Conservation (phyloP, 1,140 invertebrate species). For the Colletes latitarsis region DNA sequence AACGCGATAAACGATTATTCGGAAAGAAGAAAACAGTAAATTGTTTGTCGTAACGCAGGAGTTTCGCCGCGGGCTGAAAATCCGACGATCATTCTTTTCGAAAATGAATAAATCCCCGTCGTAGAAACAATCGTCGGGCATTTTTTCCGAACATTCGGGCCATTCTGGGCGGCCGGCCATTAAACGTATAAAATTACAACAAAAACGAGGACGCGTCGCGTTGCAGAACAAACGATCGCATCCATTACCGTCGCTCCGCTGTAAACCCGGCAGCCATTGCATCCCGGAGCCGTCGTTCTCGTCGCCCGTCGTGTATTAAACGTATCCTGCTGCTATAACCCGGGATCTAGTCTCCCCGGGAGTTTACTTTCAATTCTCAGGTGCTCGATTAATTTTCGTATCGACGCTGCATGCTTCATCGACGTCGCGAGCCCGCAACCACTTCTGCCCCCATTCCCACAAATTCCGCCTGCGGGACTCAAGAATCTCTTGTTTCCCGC, state of each 20-base stretch:
- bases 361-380: conserved; percentile 66
- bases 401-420: conserved; percentile 28
- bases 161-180: conserved; percentile 8
- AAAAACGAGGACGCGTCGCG: conserved; percentile 59
- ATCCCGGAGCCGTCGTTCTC: conserved; percentile 9
- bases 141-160: conserved; percentile 13
- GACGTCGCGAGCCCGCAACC: conserved; percentile 3
- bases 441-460: conserved; percentile 48
- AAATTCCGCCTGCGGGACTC: conserved; percentile 33
- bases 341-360: conserved; percentile 35
- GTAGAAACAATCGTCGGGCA: conserved; percentile 31
- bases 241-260: conserved; percentile 52
- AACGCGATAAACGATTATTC: background rate
- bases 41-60: background rate
- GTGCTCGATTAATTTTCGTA: conserved; percentile 62
- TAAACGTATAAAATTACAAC: conserved; percentile 55
- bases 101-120: conserved; percentile 48
- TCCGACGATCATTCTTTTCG: background rate
- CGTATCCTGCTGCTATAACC: conserved; percentile 39
- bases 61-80: background rate
- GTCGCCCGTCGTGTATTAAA: conserved; percentile 45
- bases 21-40: conserved; percentile 2
- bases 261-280: conserved; percentile 49
- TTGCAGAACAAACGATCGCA: conserved; percentile 58
- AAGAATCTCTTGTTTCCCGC: background rate